Base-by-base conservation (phyloP, 2,797 vertebrate species). In the Eulemur mongoz region DNA sequence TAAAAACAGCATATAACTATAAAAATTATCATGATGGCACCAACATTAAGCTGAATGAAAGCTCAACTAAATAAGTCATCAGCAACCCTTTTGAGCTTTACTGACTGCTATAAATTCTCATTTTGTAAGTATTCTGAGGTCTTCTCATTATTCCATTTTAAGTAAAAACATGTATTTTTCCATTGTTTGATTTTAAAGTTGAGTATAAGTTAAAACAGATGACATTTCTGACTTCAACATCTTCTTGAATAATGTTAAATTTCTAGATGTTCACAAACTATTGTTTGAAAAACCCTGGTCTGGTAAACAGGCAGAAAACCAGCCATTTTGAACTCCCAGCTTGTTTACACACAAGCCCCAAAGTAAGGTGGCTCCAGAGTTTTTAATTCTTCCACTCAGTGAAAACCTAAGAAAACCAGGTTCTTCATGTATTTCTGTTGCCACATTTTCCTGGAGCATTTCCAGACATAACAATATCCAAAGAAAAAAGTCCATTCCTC, bases 371-470 rank as follows among this genome's bases (percentile, higher is more conserved):
- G 8, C 10, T 85, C 20, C 70, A 85, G 11, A 92, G 5, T 72
- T 95, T 11, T 81, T 57, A 70, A 57, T 93, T 81, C 38, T 87
- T 93, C 4, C 15, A 81, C 12, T 80, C 76, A 84, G 43, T 78
- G 15, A 91, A 91, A 86, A 57, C 32, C 32, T 52, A 52, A 89
- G 79, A 86, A 87, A 45, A 0, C 40, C 7, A 91, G 43, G 2
- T 87, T 97, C 35, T 92, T 76, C 43, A 73, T 70, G 38, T 72
- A 54, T 35, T 93, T 95, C 30, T 59, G 5, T n/a, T 93, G 48
- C 38, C 75, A 76, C 12, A 69, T 79, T 92, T 94, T 89, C 32
- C 67, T 78, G 40, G 27, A 94, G 32, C 23, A 67, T 88, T 92
- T 93, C 30, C 40, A 93, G 32, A 35, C 9, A 32, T 86, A 45